phyloP scores from a whole-genome alignment of 2,888 invertebrate genomes.

The Cabera pusaria region DNA sequence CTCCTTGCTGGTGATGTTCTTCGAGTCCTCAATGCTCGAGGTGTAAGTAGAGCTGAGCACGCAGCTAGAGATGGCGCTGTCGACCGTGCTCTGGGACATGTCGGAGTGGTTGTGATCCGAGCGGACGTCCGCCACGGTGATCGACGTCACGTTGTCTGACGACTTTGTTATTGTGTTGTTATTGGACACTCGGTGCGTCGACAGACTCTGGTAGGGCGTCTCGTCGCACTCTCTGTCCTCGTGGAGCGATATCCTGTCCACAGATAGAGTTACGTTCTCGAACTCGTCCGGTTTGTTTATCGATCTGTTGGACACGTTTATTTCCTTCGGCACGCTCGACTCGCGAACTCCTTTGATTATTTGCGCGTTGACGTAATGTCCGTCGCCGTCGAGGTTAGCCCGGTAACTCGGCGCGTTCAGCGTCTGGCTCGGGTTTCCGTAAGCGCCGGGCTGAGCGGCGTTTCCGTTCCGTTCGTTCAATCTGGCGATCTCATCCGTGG shows the following conservation, averaged over 20 bases:
- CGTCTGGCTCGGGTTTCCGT: conserved; percentile 44
- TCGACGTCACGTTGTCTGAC: conserved; percentile 68
- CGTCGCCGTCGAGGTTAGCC: conserved; percentile 52
- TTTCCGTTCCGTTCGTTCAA: conserved; percentile 69
- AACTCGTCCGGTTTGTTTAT: conserved; percentile 52
- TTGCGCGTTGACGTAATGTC: conserved; percentile 75
- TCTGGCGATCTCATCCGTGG: conserved; percentile 85
- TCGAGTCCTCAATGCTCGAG: conserved; percentile 47
- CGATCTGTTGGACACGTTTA: conserved; percentile 49
- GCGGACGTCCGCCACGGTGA: conserved; percentile 49
- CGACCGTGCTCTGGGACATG: conserved; percentile 42
- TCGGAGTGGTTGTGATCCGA: conserved; percentile 28
- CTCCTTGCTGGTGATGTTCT: conserved; percentile 74
- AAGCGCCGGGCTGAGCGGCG: conserved; percentile 58
- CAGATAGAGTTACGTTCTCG: conserved; percentile 53
- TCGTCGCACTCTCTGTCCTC: conserved; percentile 66
- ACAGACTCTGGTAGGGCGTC: conserved; percentile 74
- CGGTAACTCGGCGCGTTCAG: conserved; percentile 42
- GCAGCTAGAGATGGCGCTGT: conserved; percentile 56
- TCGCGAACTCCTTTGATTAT: conserved; percentile 70
- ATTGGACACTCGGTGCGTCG: conserved; percentile 62
- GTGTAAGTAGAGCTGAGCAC: conserved; percentile 57
- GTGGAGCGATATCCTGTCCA: conserved; percentile 61
- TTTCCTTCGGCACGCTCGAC: conserved; percentile 63
- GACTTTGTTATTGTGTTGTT: conserved; percentile 60